Conservation (phyloP, 2,888 invertebrate genomes). For the Conistra vaccinii region DNA sequence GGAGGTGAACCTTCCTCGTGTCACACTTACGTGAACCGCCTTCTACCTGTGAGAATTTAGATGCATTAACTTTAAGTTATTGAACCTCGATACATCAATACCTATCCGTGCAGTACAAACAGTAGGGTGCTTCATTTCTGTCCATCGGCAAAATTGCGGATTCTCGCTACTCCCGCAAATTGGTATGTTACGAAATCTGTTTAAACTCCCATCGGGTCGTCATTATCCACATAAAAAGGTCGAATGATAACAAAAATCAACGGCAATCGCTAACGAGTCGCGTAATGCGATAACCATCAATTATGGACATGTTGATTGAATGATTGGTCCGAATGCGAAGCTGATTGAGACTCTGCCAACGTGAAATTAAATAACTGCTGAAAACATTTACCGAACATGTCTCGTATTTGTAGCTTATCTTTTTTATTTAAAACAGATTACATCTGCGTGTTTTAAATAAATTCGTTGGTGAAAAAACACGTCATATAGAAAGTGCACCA, state of each 20-base stretch:
- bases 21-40: constrained; percentile 78
- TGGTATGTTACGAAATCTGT: constrained; percentile 52
- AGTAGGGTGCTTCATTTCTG: constrained; percentile 45
- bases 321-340: constrained; percentile 78
- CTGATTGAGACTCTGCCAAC: constrained; percentile 79
- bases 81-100: constrained; percentile 1
- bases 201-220: constrained; percentile 59
- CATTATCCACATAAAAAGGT: constrained; percentile 65
- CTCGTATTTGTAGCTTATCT: constrained; percentile 53
- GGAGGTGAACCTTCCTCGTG: constrained; percentile 78
- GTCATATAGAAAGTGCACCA: constrained; percentile 21
- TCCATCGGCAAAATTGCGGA: constrained; percentile 23
- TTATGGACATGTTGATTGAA: constrained; percentile 82
- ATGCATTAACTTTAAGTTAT: constrained; percentile 57
- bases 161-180: constrained; percentile 29
- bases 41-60: constrained; percentile 51
- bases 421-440: constrained; percentile 47
- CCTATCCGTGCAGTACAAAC: constrained; percentile 48
- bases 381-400: constrained; percentile 70
- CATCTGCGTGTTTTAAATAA: constrained; percentile 25
- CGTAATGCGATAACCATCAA: constrained; percentile 81
- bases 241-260: constrained; percentile 74
- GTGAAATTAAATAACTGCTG: constrained; percentile 79
- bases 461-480: constrained; percentile 14
- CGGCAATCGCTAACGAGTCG: constrained; percentile 78